Base-by-base conservation (phyloP, 2,888 invertebrate species). In the Antheraea yamamai region DNA sequence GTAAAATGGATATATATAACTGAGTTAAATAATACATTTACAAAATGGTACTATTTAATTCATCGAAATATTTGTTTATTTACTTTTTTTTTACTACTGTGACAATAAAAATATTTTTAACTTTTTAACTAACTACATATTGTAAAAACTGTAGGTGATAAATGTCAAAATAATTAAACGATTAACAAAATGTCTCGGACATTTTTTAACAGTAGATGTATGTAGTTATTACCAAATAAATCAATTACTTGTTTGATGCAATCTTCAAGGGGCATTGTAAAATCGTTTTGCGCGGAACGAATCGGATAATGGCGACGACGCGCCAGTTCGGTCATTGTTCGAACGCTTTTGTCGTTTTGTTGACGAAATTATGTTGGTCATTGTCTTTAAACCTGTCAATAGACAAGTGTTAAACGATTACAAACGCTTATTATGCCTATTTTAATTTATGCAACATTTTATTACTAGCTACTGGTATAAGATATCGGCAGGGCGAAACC, bases 221-320 rank as follows among this genome's bases (percentile, higher is more conserved):
- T 66, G 26, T 30, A 66, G 26, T 66, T 66, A 66, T 66, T 70
- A 70, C 70, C 68, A 70, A 39, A 70, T 70, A 70, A 75, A 83
- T 80, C 78, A 76, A 80, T 81, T 72, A 72, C 23, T 35, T 30
- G 71, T 74, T 26, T 23, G 51, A 70, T 23, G 52, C 73, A 71
- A 74, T 55, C 68, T 66, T 39, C 61, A 71, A 72, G 72, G 75
- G 74, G 79, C 74, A 23, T 64, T 79, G 79, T 77, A 79, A 78
- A 79, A 76, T 74, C 51, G 76, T 72, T 75, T 73, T 77, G 74
- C 81, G 76, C 72, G 58, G 47, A 66, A 72, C 58, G 76, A 81
- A 81, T 79, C 77, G 76, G 77, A 76, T 83, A 81, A 82, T 82
- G 47, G 74, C 73, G 39, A 10, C 70, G 70, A 35, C 55, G 55